phyloP scores from a whole-genome alignment of 2,888 invertebrate species.

The Noctua janthina region DNA sequence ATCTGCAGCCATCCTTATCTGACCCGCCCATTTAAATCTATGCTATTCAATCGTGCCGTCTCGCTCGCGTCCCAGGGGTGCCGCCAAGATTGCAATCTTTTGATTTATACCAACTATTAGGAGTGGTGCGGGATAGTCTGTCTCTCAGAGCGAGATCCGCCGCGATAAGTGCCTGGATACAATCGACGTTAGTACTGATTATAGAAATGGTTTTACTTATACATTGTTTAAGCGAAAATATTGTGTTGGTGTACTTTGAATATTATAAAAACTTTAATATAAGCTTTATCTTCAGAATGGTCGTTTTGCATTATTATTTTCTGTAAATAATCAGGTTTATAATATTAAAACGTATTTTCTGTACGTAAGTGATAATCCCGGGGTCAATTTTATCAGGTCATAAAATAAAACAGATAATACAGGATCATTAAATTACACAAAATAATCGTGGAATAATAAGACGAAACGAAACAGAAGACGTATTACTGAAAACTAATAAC shows the following conservation, averaged over 20 bases:
- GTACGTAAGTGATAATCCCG: constrained; percentile 24
- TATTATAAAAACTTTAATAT: constrained; percentile 24
- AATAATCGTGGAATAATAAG: constrained; percentile 6
- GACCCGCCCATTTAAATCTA: constrained; percentile 90
- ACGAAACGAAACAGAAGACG: constrained; percentile 21
- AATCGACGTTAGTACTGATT: constrained; percentile 87
- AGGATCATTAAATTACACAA: constrained; percentile 21
- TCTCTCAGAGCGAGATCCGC: constrained; percentile 85
- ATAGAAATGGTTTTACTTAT: constrained; percentile 86
- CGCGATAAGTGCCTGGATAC: constrained; percentile 85
- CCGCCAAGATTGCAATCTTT: constrained; percentile 90
- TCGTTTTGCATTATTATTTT: constrained; percentile 20
- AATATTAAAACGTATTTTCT: constrained; percentile 16
- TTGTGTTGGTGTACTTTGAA: constrained; percentile 34
- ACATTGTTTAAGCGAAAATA: constrained; percentile 60
- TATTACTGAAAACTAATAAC: constrained; percentile 34
- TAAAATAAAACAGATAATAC: constrained; percentile 17
- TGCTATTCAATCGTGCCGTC: constrained; percentile 90
- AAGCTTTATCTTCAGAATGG: constrained; percentile 21
- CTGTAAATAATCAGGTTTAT: constrained; percentile 20
- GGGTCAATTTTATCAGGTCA: constrained; percentile 28
- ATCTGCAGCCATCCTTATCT: constrained; percentile 89
- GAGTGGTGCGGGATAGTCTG: constrained; percentile 88
- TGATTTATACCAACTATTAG: constrained; percentile 91
- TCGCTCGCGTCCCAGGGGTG: constrained; percentile 90